These are phyloP conservation scores for Mohoua ochrocephala DNA, from an alignment of 2,113 vertebrate genomes.

Conservation along the genomic window DNA sequence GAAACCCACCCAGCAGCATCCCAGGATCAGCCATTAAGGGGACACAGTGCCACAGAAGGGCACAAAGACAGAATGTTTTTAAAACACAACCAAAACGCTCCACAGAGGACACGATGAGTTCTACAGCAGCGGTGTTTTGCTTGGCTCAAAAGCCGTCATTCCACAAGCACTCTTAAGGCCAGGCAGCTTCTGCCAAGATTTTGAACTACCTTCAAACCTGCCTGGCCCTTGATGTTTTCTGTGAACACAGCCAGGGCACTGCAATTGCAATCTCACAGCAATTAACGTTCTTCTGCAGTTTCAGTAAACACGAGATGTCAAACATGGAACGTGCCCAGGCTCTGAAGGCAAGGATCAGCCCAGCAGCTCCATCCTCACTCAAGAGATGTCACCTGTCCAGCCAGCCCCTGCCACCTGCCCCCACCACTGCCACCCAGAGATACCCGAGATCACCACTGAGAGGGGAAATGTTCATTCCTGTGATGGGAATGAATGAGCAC, in stretches of 20 bases:
- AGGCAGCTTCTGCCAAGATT: neutral
- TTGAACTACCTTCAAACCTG: neutral
- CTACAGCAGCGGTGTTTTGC: neutral
- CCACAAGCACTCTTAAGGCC: neutral
- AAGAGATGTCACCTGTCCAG: neutral
- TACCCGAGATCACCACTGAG: neutral
- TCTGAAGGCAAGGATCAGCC: neutral
- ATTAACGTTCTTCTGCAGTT: neutral
- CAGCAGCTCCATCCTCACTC: neutral
- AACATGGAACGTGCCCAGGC: neutral
- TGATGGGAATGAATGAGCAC: rapidly evolving
- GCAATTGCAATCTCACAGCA: neutral
- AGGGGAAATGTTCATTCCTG: neutral
- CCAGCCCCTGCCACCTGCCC: neutral
- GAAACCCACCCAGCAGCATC: neutral
- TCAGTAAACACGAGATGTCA: neutral
- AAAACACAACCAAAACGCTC: neutral
- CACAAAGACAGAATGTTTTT: neutral
- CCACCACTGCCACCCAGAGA: neutral
- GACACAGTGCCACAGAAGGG: neutral
- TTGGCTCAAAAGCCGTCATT: neutral
- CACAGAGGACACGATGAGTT: rapidly evolving
- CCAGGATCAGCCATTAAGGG: neutral
- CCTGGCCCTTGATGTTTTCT: neutral
- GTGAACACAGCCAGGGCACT: neutral